Base-by-base conservation (phyloP, 2,113 vertebrate species). In the Noturus placidus region DNA sequence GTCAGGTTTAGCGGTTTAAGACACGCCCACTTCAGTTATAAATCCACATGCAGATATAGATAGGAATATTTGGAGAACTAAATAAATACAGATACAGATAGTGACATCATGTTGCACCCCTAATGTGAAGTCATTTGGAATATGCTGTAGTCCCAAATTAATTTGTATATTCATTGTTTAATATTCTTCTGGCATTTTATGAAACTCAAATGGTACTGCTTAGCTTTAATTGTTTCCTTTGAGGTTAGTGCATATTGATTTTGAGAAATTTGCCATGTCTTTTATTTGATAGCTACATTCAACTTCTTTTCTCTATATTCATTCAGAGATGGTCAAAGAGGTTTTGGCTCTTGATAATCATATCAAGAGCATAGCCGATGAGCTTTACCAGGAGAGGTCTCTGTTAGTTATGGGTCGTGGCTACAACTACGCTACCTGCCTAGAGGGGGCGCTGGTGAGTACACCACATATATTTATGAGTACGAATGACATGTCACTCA, bases 341-440 rank as follows among this genome's bases (percentile, higher is more conserved):
- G 98, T 99, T 22, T 88, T 99, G 89, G 90, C 93, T 0, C 92
- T 98, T 94, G 97, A 99, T 91, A 94, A 96, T 83, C 96, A 97
- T 91, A 98, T 99, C 89, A 97, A 97, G 0, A 92, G 93, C 83
- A 94, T 99, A 35, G 97, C 98, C 50, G 94, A 96, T 84, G 98
- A 99, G 87, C 94, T 99, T 65, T 97, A 97, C 92, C 94, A 97
- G 74, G 96, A 99, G 87, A 96, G 89, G 88, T 99, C 98, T 0
- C 95, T 99, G 42, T 93, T 99, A 90, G 97, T 99, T 79, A 99
- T 99, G 98, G 98, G 98, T 3, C 96, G 98, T 88, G 98, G 98
- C 7, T 99, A 96, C 93, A 97, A 99, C 92, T 99, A 99, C 0
- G 97, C 98, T 83, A 99, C 98, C 0, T 99, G 98, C 92, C 95